phyloP scores from a whole-genome alignment of 2,797 vertebrate species.

The Cetoscarus ocellatus region DNA sequence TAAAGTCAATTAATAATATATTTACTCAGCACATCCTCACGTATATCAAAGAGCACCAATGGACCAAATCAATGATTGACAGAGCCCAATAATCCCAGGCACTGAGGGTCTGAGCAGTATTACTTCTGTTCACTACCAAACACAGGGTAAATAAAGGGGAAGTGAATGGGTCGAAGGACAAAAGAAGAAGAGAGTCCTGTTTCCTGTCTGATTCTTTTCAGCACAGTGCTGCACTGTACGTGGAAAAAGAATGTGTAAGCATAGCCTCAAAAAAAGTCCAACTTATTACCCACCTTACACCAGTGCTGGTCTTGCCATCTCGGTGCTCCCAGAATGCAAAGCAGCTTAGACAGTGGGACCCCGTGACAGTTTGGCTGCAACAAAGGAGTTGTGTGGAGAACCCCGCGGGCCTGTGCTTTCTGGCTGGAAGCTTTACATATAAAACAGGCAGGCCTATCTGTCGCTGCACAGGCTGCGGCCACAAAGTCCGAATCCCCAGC shows the following conservation, averaged over 20 bases:
- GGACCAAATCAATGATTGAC: conserved; percentile 65
- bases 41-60: conserved; percentile 63
- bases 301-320: conserved; percentile 52
- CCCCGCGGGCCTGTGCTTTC: conserved; percentile 76
- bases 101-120: conserved; percentile 33
- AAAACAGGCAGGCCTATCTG: conserved; percentile 84
- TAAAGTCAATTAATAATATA: conserved; percentile 38
- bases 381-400: conserved; percentile 73
- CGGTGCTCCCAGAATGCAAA: conserved; percentile 76
- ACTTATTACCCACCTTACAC: conserved; percentile 64
- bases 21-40: conserved; percentile 47
- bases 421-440: conserved; percentile 83
- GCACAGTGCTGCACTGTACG: conserved; percentile 14
- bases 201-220: conserved; percentile 10
- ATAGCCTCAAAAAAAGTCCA: conserved; percentile 43
- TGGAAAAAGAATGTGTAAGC: conserved; percentile 41
- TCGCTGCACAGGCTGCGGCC: conserved; percentile 76
- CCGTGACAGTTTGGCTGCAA: conserved; percentile 73
- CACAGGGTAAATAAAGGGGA: not conserved
- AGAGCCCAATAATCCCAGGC: conserved; percentile 46
- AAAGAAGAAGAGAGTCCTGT: not conserved
- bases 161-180: not conserved
- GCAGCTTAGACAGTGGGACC: conserved; percentile 76
- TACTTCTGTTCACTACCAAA: conserved; percentile 46
- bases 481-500: conserved; percentile 78